A percentile compares a stretch with the other conserved stretches of the same genome.
phyloP scores from a whole-genome alignment of 2,888 invertebrate genomes.

The Agrotis ipsilon region DNA sequence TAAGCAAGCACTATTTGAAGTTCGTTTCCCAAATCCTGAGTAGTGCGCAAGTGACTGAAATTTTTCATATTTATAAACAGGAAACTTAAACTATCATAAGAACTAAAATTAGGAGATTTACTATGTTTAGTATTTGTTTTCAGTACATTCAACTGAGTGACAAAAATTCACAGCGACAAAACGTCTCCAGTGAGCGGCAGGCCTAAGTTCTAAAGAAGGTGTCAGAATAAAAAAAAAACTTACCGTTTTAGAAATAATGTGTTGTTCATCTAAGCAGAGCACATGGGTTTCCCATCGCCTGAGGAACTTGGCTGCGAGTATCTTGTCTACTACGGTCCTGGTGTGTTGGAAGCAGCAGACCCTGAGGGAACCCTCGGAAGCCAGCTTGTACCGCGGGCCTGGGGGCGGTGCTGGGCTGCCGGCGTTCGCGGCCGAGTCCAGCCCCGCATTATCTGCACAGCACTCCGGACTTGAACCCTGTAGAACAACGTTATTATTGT shows the following conservation, averaged over 20 bases:
- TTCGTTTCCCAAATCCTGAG: constrained; percentile 24
- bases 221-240: constrained; percentile 55
- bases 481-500: constrained; percentile 43
- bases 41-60: constrained; percentile 13
- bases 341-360: constrained; percentile 95
- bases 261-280: constrained; percentile 92
- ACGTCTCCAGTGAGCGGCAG: too few relatives aligned
- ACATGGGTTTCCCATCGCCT: constrained; percentile 95
- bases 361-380: constrained; percentile 93
- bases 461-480: constrained; percentile 91
- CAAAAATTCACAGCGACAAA: too few relatives aligned
- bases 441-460: constrained; percentile 84
- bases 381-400: constrained; percentile 93
- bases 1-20: constrained; percentile 24
- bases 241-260: constrained; percentile 94
- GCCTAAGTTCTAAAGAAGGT: too few relatives aligned
- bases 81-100: constrained; percentile 31
- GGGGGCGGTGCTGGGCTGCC: constrained; percentile 85
- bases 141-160: too few relatives aligned
- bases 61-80: constrained; percentile 26
- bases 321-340: constrained; percentile 94
- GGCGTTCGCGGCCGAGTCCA: constrained; percentile 77
- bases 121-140: too few relatives aligned
- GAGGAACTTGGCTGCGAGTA: constrained; percentile 94
- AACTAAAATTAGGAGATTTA: too few relatives aligned